Percentiles rank a stretch among this genome's conserved stretches.
Evolutionary conservation across 2,888 invertebrate genomes (phyloP).

Genomic region (Conchocele bisecta): DNA sequence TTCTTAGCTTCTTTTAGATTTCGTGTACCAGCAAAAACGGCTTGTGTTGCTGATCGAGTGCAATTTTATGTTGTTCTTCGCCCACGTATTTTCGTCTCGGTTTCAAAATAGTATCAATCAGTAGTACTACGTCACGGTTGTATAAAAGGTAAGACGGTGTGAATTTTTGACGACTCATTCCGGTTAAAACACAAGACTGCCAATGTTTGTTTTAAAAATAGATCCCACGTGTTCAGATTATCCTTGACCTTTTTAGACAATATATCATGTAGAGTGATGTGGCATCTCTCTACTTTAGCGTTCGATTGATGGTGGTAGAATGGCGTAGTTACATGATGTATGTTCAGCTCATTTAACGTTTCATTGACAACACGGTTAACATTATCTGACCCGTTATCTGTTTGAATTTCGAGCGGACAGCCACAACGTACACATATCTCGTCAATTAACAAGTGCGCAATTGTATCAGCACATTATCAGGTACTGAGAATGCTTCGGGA

Average conservation of each 20-base stretch:
- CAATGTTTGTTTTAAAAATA: conserved; percentile 42
- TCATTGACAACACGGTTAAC: conserved; percentile 15
- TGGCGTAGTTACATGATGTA: conserved; percentile 22
- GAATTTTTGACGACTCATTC: conserved; percentile 38
- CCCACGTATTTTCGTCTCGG: no score
- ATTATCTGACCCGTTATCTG: conserved; percentile 32
- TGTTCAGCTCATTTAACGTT: conserved; percentile 21
- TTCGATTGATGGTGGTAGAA: conserved; percentile 27
- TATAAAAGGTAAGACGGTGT: no score
- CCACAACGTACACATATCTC: conserved; percentile 12
- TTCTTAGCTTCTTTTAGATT: conserved; percentile 34
- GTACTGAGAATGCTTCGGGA: conserved; percentile 28
- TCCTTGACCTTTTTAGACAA: conserved; percentile 21
- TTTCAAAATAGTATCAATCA: no score
- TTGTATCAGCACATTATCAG: conserved; percentile 14
- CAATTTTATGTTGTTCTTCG: no score
- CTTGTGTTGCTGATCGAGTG: no score
- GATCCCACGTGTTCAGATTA: conserved; percentile 38
- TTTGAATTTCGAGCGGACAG: conserved; percentile 15
- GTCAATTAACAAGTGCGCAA: neutral
- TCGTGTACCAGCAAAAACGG: conserved; percentile 31
- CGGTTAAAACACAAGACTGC: conserved; percentile 41
- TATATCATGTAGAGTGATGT: conserved; percentile 28
- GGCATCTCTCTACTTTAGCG: conserved; percentile 21
- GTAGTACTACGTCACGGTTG: no score